Percentiles rank a stretch among this genome's conserved stretches.
phyloP scores from a whole-genome alignment of 2,113 vertebrate genomes.

The Brienomyrus brachyistius region DNA sequence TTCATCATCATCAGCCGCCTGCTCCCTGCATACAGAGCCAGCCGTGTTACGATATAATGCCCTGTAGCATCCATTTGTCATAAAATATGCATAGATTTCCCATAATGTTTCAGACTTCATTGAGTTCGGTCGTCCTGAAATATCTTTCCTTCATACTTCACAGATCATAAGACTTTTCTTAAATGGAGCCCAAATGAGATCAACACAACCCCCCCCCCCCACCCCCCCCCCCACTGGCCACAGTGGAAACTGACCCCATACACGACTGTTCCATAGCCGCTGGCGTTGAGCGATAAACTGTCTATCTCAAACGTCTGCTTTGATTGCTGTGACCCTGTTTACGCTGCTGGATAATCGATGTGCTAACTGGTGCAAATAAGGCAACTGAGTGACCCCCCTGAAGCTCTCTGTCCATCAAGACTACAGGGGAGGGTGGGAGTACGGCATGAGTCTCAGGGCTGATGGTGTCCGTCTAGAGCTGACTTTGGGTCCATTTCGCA shows the following conservation, averaged over 20 bases:
- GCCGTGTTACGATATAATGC: not conserved
- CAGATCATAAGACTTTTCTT: not conserved
- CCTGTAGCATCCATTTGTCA: not conserved
- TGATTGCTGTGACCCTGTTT: conserved; percentile 30
- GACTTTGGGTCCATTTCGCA: not conserved
- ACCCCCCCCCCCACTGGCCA: not conserved
- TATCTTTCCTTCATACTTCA: not conserved
- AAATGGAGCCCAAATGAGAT: not conserved
- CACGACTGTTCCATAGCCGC: conserved; percentile 8
- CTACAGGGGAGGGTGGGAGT: not conserved
- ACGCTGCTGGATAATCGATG: conserved; percentile 31
- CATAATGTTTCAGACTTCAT: not conserved
- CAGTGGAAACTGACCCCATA: conserved; percentile 16
- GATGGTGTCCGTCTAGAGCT: not conserved
- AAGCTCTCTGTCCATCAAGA: not conserved
- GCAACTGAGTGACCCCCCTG: not conserved
- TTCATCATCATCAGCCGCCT: not conserved
- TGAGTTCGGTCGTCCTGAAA: not conserved
- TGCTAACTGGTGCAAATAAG: conserved; percentile 28
- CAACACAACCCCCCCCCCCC: not conserved
- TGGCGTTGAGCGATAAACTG: not conserved
- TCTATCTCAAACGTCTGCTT: conserved; percentile 29
- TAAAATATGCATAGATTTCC: not conserved
- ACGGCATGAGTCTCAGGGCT: not conserved
- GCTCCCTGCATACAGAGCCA: not conserved